phyloP scores from a whole-genome alignment of 2,888 invertebrate genomes.

The Gymnosoma rotundatum region DNA sequence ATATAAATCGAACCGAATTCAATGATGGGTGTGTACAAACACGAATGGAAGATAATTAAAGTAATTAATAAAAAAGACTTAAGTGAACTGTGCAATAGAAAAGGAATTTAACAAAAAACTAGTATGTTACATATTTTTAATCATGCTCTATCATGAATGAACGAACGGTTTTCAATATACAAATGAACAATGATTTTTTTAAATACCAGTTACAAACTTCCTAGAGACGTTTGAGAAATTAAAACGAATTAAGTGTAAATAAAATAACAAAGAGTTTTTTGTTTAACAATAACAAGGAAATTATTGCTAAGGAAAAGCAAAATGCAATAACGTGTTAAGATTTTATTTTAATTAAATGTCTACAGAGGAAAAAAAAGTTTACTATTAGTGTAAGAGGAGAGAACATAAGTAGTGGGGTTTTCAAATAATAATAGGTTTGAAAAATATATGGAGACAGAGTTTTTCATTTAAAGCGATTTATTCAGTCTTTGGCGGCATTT shows the following conservation, averaged over 20 bases:
- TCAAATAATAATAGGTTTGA: not conserved
- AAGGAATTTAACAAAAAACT: not conserved
- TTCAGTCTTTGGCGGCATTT: too few species aligned
- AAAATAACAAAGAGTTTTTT: constrained; percentile 27
- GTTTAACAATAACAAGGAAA: constrained; percentile 68
- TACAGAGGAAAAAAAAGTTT: constrained; percentile 23
- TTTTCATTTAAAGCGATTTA: too few species aligned
- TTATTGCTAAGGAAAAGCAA: constrained; percentile 36
- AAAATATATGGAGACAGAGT: not conserved
- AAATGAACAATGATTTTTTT: constrained; percentile 4
- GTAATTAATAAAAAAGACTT: constrained; percentile 50
- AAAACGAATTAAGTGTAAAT: constrained; percentile 1
- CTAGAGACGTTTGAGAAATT: constrained; percentile 38
- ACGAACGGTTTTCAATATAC: constrained; percentile 17
- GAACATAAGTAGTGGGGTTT: constrained; percentile 6
- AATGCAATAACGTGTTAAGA: not conserved
- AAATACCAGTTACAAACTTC: constrained; percentile 58
- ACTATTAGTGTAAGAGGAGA: not conserved
- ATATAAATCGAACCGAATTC: constrained; percentile 6
- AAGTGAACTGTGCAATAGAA: not conserved
- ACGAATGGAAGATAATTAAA: constrained; percentile 63
- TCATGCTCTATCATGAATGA: constrained; percentile 5
- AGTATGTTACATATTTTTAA: constrained; percentile 8
- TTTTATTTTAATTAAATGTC: constrained; percentile 26
- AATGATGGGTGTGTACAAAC: constrained; percentile 56